These are phyloP conservation scores for Philonicus albiceps DNA, from an alignment of 2,888 invertebrate species.

Conservation along the genomic window DNA sequence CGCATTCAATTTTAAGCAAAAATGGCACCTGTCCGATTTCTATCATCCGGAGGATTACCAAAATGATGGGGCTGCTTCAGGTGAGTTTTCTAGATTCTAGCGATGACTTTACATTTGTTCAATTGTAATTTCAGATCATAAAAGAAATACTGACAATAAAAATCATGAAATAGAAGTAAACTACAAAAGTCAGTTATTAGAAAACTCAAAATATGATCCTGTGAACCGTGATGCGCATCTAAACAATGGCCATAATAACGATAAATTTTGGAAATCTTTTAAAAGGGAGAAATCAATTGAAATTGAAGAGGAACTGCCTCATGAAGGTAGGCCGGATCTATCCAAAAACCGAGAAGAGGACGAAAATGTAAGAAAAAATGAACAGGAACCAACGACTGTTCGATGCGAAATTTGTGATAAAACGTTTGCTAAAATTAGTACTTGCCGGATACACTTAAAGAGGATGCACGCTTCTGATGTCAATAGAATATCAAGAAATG, in stretches of 20 bases:
- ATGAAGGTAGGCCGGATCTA: not conserved
- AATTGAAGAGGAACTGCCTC: not conserved
- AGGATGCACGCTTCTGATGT: slow-evolving; percentile 14
- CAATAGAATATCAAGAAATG: slow-evolving; percentile 35
- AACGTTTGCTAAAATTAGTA: slow-evolving; percentile 39
- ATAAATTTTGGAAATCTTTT: not conserved
- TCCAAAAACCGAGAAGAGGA: not conserved
- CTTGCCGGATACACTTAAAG: slow-evolving; percentile 38
- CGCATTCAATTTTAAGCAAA: slow-evolving; percentile 47
- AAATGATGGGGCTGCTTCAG: not conserved
- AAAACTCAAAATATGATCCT: not conserved
- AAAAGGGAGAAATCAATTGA: slow-evolving; percentile 33
- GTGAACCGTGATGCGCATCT: not conserved
- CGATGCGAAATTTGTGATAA: slow-evolving; percentile 43
- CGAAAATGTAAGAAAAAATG: not conserved
- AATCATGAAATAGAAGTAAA: not conserved
- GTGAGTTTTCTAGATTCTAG: not conserved
- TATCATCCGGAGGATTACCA: not conserved
- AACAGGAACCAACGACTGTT: not conserved
- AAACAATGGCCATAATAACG: not conserved
- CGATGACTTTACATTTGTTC: not conserved
- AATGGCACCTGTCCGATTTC: slow-evolving; percentile 27
- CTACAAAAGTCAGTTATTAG: not conserved
- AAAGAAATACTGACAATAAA: not conserved
- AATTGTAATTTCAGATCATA: not conserved